phyloP scores from a whole-genome alignment of 2,888 invertebrate species.

The Harpagoxenus sublaevis region DNA sequence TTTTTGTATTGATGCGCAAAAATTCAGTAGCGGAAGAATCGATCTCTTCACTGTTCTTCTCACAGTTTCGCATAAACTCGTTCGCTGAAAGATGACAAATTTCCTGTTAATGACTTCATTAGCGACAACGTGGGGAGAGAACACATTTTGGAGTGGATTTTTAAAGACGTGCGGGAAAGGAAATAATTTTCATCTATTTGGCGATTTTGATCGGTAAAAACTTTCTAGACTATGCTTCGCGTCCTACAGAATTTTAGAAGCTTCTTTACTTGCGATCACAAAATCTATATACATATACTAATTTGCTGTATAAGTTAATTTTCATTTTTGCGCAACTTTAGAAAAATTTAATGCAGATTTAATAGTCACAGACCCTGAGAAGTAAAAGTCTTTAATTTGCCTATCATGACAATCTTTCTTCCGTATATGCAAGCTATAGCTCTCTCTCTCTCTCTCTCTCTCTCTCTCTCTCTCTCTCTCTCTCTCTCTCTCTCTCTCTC shows the following conservation, averaged over 20 bases:
- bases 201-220: slow-evolving; percentile 64
- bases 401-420: background rate
- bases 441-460: no score
- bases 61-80: background rate
- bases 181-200: slow-evolving; percentile 67
- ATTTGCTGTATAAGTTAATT: slow-evolving; percentile 69
- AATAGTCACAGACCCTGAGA: background rate
- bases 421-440: background rate
- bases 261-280: slow-evolving; percentile 61
- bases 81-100: background rate
- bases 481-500: no score
- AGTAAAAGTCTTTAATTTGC: background rate
- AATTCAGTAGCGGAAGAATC: background rate
- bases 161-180: background rate
- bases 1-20: background rate
- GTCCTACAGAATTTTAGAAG: background rate
- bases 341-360: background rate
- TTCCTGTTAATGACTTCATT: background rate
- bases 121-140: background rate
- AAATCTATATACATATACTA: slow-evolving; percentile 62
- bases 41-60: background rate
- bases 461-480: background rate
- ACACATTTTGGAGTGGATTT: background rate
- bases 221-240: slow-evolving; percentile 51
- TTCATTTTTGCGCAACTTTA: background rate